Base-by-base conservation (phyloP, 2,888 invertebrate genomes). In the Drosophila macrospina region DNA sequence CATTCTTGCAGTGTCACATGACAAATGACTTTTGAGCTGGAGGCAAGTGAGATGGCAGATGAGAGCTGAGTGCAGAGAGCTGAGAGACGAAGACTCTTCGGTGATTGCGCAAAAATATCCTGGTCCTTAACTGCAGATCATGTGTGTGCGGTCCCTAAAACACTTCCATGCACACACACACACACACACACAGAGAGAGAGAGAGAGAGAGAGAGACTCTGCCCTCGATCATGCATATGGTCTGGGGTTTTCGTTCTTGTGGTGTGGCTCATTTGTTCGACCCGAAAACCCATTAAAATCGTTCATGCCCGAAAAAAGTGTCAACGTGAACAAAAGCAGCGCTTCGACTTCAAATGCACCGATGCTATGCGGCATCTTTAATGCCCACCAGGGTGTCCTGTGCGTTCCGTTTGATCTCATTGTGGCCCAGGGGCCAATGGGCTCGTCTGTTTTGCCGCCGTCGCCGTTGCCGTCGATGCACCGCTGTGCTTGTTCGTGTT, bases 251-350 rank as follows among this genome's bases (percentile, higher is more conserved):
- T 41, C 52, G 15, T 24, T 45, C 61, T 63, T 67, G 56, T 44
- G 62, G 56, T 60, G 65, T 87, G 76, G 81, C 86, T 82, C 78
- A 80, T 85, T 87, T 88, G 85, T 84, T 83, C 83, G 62, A 44
- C 71, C 74, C 52, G 77, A 68, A 82, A 79, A 82, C 87, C 89
- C 90, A 89, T 87, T 83, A 90, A 89, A 89, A 80, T 88, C 89
- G 89, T 90, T 90, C 90, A 90, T 89, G 91, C 90, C 91, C 91
- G 89, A 90, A 90, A 89, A 91, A 91, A 91, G 90, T 92, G 92
- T 92, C 92, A 92, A 91, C 92, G 89, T 86, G 4, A 91, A 91
- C 92, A 92, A 92, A 91, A 91, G 90, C 90, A 90, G 86, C 90
- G 91, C 87, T 74, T 69, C 74, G 77, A 85, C 88, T 86, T 91